Evolutionary conservation across 2,797 vertebrate species (phyloP).

Genomic region (Acanthiza pusilla): DNA sequence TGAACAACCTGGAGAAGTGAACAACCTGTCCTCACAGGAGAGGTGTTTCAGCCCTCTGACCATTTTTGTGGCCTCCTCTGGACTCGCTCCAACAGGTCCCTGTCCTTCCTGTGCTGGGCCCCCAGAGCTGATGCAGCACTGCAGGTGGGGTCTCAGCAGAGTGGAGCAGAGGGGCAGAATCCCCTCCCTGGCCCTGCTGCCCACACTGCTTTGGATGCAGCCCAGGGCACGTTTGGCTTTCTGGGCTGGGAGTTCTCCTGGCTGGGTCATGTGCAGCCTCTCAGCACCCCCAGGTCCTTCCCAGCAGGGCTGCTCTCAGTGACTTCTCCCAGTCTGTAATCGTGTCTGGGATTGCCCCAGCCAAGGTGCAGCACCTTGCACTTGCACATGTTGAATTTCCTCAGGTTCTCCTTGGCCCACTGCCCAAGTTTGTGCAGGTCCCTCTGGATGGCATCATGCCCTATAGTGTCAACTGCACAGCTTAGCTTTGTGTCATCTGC

Average conservation of each 20-base stretch:
- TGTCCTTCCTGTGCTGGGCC: background rate
- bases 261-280: background rate
- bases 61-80: rapidly evolving
- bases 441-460: background rate
- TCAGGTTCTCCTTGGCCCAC: background rate
- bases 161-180: background rate
- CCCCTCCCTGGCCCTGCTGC: background rate
- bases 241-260: background rate
- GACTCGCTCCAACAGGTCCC: rapidly evolving
- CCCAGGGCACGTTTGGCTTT: background rate
- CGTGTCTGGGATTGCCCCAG: rapidly evolving
- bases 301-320: background rate
- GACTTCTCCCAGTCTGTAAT: background rate
- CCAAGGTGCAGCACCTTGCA: background rate
- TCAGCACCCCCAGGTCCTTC: rapidly evolving
- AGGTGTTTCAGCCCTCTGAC: rapidly evolving
- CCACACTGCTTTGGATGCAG: background rate
- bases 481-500: background rate
- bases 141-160: background rate
- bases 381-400: background rate
- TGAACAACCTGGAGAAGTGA: background rate
- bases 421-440: background rate
- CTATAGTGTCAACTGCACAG: background rate
- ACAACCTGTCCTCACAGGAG: rapidly evolving
- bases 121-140: background rate